phyloP scores from a whole-genome alignment of 2,888 invertebrate species.

The Caenorhabditis japonica region DNA sequence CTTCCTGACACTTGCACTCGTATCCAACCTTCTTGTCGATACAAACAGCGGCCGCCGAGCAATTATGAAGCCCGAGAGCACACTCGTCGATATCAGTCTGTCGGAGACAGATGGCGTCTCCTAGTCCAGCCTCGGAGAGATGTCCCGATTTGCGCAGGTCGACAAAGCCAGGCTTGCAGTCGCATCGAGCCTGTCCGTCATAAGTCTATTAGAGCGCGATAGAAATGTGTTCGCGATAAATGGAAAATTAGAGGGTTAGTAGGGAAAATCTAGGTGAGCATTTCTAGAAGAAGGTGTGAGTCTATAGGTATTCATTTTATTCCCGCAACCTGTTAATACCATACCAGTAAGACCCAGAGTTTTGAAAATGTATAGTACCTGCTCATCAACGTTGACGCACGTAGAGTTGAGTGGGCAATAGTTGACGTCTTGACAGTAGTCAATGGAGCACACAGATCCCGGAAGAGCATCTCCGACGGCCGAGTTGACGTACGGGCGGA shows the following conservation, averaged over 20 bases:
- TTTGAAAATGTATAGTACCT: slow-evolving; percentile 28
- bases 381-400: slow-evolving; percentile 85
- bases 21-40: slow-evolving; percentile 69
- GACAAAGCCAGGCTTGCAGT: slow-evolving; percentile 68
- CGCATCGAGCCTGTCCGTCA: slow-evolving; percentile 63
- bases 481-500: slow-evolving; percentile 66
- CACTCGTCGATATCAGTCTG: slow-evolving; percentile 70
- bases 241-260: slow-evolving; percentile 15
- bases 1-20: slow-evolving; percentile 66
- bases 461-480: slow-evolving; percentile 60
- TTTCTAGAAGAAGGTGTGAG: slow-evolving; percentile 1
- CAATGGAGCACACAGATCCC: slow-evolving; percentile 78
- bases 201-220: slow-evolving; percentile 37
- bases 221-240: slow-evolving; percentile 6
- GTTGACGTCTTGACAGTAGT: slow-evolving; percentile 80
- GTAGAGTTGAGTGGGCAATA: slow-evolving; percentile 91
- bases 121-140: slow-evolving; percentile 59
- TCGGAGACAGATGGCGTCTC: slow-evolving; percentile 57
- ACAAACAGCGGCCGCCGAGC: slow-evolving; percentile 71
- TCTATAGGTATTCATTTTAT: too few species aligned
- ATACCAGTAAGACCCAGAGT: too few species aligned
- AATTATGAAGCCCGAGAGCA: slow-evolving; percentile 73
- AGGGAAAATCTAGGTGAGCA: slow-evolving; percentile 33
- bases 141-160: slow-evolving; percentile 65
- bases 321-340: too few species aligned